Evolutionary conservation across 1,140 invertebrate genomes (phyloP), one percentile per base, ranked within the genome.

Genomic region (Drosophila ogumai): DNA sequence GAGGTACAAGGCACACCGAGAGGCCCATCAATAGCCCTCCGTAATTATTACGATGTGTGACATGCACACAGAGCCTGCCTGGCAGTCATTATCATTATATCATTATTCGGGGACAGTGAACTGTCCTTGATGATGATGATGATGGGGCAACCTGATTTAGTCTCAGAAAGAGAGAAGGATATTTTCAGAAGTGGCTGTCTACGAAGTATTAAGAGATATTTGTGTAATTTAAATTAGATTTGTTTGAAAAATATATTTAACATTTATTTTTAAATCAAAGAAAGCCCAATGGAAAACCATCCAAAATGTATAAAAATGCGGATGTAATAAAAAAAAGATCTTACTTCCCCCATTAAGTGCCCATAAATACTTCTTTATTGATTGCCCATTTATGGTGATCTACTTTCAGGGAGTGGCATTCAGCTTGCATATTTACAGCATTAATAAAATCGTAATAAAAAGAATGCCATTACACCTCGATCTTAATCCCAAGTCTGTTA

Each of bases 41-140:
- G 59, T 85, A 73, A 81, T 85, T 81, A 85, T 73, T 69, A 78
- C 79, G 69, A 81, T 81, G 85, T 90, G 85, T 85, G 81, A 79
- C 81, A 81, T 79, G 82, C 77, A 77, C 77, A 77, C 73, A 65
- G 66, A 54, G 19, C 52, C 34, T 22, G 52, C 13, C 57, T 19
- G 61, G 52, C 32, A 56, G 54, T 85, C 82, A 87, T 87, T 81
- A 86, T 82, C 82, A 82, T 86, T 88, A 76, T 43, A 40, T 55
- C 52, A 55, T 55, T 55, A 55, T 28, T 38, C 43, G 84, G 36
- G 69, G 52, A 59, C 68, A 71, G 9, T 40, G 43, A 69, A 49
- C 66, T 72, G 66, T 79, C 76, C 77, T 79, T 66, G 77, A 55
- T 47, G 19, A 59, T 61, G 25, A 44, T 61, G 55, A 64, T 75